Evolutionary conservation across 2,113 vertebrate species (phyloP).

Genomic region (Lonchura striata): DNA sequence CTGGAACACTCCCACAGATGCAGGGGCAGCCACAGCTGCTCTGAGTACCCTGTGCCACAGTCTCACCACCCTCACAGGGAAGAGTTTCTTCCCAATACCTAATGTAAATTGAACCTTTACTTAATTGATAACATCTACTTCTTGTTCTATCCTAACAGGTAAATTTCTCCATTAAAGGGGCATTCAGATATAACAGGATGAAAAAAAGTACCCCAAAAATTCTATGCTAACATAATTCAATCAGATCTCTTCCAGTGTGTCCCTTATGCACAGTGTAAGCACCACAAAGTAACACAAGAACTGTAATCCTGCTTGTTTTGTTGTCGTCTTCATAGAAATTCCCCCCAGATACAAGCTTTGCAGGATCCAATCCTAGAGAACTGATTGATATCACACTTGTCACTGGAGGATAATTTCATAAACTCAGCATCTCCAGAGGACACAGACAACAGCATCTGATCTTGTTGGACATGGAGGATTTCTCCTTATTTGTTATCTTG

Average conservation of each 20-base stretch:
- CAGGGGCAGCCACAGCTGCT: not conserved
- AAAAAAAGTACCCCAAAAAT: not conserved
- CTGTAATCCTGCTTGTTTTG: not conserved
- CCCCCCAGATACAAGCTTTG: not conserved
- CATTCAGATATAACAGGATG: not conserved
- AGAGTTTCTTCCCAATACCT: not conserved
- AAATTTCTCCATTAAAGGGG: not conserved
- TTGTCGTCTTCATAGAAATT: not conserved
- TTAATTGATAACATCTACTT: not conserved
- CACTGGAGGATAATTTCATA: not conserved
- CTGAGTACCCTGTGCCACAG: not conserved
- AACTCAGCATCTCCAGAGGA: not conserved
- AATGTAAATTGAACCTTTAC: not conserved
- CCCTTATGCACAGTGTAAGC: too few species aligned
- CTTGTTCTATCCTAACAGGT: not conserved
- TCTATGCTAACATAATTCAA: accelerated
- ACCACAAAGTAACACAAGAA: not conserved
- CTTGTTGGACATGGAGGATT: not conserved
- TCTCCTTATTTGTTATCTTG: not conserved
- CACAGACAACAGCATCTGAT: not conserved
- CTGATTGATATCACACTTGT: not conserved
- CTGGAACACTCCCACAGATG: too few species aligned
- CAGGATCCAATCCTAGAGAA: not conserved
- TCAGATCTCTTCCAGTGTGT: not conserved
- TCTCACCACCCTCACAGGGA: not conserved